Evolutionary conservation across 2,797 vertebrate species (phyloP), one percentile per base, ranked within the genome.

Genomic region (Cossypha dichroa): DNA sequence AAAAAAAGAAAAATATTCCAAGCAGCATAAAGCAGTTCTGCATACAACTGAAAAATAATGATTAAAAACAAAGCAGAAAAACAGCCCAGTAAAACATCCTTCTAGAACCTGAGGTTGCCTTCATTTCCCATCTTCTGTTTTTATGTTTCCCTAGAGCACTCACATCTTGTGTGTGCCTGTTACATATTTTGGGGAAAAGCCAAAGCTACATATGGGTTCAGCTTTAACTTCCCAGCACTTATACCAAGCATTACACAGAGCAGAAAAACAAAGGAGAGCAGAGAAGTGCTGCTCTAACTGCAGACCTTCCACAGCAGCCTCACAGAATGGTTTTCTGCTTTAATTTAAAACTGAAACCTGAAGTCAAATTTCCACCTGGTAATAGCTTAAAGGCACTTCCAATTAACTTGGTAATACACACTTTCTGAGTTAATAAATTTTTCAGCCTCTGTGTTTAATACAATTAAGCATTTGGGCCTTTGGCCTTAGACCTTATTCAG

Each of bases 391-490:
- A 93, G 93, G 92, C 94, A 86, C 76, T 94, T 93, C 59, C 94
- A 95, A 95, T 94, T 96, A 94, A 92, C 85, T 95, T 68, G 68
- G 94, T 96, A 95, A 97, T 94, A 93, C 45, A 93, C 80, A 85
- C 81, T 93, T 96, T 96, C 90, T 91, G 79, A 96, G 85, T 96
- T 96, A 97, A 96, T 95, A 96, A 97, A 90, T 91, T 94, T 95
- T 96, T 73, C 91, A 95, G 93, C 66, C 80, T 95, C 89, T 95
- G 81, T 85, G 76, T 96, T 96, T 95, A 96, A 94, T 94, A 95
- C 91, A 96, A 93, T 96, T 96, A 96, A 95, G 88, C 63, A 85
- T 93, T 96, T 76, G 79, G 96, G 95, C 92, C 94, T 96, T 96
- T 96, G 96, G 93, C 94, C 96, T 93, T 76, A 60, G 96, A 93